Base-by-base conservation (phyloP, 2,113 vertebrate species). In the Callopanchax toddi region DNA sequence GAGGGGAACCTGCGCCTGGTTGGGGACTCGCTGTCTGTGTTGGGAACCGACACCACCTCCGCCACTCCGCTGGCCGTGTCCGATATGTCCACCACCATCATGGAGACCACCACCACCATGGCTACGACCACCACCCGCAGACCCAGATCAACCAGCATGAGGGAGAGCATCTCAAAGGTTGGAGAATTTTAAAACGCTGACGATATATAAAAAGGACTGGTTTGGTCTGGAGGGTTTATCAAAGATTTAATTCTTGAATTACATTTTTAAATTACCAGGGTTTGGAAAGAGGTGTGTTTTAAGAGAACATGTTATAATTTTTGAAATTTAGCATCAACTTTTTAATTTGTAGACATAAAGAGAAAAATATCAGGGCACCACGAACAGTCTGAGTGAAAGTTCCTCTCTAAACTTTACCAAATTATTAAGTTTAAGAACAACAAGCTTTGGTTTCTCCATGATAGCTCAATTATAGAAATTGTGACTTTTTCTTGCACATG, bases 101-200 rank as follows among this genome's bases (percentile, higher is more conserved):
- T 97, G 96, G 95, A 97, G 76, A 97, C 95, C 71, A 96, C 96
- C 64, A 97, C 96, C 60, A 97, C 95, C 54, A 97, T 96, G 95
- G 96, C 96, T 18, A 96, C 96, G 2, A 97, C 96, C 53, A 97
- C 96, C 76, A 96, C 95, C 2, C 93, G 96, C 67, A 90, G 94
- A 76, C 94, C 94, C 83, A 94, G 95, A 29, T 96, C 95, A 5
- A 95, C 96, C 52, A 97, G 95, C 62, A 86, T 96, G 81, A 93
- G 94, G 51, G 95, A 97, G 88, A 96, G 94, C 88, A 95, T 96
- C 80, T 94, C 95, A 21, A 95, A 95, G 94, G 95, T 96, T 52
- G 93, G 93, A 20, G 29, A 16, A 23, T 60, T 17, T 26, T 4
- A 6, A 26, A 6, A 26, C 6, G 26, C 26, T 32, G 29, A 32